A percentile compares a stretch with the other conserved stretches of the same genome.
Conservation (phyloP, 30 jellyfish, hydroid and myxozoan genomes). For the Pseudorhiza aurosa region DNA sequence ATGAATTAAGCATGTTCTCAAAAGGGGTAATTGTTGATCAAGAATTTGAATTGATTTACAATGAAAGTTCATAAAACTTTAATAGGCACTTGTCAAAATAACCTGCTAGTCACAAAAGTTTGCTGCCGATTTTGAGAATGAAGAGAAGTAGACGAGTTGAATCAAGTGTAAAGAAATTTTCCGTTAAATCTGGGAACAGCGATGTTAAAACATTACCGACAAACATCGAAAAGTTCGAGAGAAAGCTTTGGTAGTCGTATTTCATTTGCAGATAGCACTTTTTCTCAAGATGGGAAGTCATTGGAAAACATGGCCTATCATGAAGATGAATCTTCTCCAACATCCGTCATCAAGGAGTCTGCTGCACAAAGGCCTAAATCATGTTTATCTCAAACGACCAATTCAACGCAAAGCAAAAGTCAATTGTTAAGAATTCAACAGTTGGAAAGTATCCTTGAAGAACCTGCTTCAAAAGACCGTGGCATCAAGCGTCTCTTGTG, state of each 20-base stretch:
- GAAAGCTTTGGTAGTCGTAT: not conserved
- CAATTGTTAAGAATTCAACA: not conserved
- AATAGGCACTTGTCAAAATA: not conserved
- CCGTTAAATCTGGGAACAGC: no score
- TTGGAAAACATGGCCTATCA: constrained; percentile 15
- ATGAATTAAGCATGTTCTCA: not conserved
- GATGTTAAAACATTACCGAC: constrained; percentile 17
- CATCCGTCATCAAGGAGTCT: not conserved
- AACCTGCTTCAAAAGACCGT: not conserved
- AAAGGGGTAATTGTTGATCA: not conserved
- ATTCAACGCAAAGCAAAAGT: not conserved
- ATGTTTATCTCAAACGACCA: not conserved
- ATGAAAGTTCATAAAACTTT: not conserved
- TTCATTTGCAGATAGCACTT: not conserved
- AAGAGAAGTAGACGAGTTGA: not conserved
- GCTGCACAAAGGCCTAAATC: constrained; percentile 7
- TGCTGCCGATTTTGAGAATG: not conserved
- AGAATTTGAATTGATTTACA: not conserved
- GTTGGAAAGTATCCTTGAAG: constrained; percentile 40
- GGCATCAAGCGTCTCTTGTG: not conserved
- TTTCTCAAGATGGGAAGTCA: not conserved
- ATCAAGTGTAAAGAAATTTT: no score
- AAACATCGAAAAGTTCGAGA: not conserved
- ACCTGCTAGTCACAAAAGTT: not conserved
- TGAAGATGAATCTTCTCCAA: not conserved